phyloP scores from a whole-genome alignment of 23 tunicate genomes.

The Phallusia fumigata region DNA sequence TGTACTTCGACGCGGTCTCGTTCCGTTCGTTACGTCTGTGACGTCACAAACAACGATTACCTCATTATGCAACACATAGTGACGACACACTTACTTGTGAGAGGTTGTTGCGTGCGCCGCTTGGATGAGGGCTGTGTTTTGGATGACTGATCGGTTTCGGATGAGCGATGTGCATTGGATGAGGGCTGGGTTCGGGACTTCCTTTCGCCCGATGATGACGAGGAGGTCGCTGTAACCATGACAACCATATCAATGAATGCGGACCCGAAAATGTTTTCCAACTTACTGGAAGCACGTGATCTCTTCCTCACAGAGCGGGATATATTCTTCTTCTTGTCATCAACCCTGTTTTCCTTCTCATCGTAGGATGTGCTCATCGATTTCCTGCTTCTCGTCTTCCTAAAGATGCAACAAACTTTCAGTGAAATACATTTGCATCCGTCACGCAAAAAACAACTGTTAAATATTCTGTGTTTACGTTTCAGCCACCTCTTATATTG shows the following conservation, averaged over 20 bases:
- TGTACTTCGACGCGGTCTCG: conserved; percentile 62
- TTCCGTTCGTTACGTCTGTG: not conserved
- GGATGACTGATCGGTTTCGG: too few relatives aligned
- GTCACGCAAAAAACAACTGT: too few relatives aligned
- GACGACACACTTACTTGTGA: not conserved
- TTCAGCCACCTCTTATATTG: too few relatives aligned
- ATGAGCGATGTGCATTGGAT: too few relatives aligned
- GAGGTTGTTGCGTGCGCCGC: not conserved
- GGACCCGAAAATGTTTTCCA: too few relatives aligned
- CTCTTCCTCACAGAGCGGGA: not conserved
- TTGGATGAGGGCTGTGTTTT: not conserved
- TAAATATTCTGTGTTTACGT: too few relatives aligned
- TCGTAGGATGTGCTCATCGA: conserved; percentile 41
- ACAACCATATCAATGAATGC: not conserved
- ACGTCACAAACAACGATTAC: not conserved
- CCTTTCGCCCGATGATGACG: not conserved
- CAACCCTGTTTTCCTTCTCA: conserved; percentile 1
- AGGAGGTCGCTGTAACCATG: not conserved
- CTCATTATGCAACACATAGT: not conserved
- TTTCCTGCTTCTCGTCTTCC: not conserved
- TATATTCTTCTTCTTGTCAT: not conserved
- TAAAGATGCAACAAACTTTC: too few relatives aligned
- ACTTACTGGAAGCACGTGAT: not conserved
- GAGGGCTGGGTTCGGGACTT: not conserved
- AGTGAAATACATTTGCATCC: too few relatives aligned